Conservation (phyloP, 1,140 invertebrate genomes). For the Scaptomyza montana region DNA sequence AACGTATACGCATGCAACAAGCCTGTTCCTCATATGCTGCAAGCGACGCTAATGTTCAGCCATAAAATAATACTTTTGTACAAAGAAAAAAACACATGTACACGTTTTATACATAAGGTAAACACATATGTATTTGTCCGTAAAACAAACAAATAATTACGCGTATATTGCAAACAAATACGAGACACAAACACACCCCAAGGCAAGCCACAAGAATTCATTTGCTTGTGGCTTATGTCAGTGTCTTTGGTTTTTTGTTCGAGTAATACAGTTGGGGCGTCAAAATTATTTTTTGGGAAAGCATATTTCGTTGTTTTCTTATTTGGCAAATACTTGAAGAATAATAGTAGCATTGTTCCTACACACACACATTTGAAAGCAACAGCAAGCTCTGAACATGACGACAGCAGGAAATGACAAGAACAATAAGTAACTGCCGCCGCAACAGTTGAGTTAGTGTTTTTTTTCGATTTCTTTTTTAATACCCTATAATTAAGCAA, state of each 20-base stretch:
- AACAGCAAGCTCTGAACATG: neutral
- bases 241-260: slow-evolving; percentile 10
- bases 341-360: slow-evolving; percentile 1
- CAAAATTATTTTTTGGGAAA: slow-evolving; percentile 46
- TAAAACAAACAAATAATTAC: slow-evolving; percentile 41
- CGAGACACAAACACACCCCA: slow-evolving; percentile 22
- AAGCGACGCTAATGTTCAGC: slow-evolving; percentile 54
- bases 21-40: slow-evolving; percentile 68
- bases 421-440: neutral
- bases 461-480: neutral
- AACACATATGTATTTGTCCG: neutral
- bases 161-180: slow-evolving; percentile 50
- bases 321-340: slow-evolving; percentile 63
- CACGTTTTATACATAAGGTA: slow-evolving; percentile 1
- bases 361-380: neutral
- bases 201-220: slow-evolving; percentile 62
- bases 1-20: slow-evolving; percentile 28
- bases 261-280: slow-evolving; percentile 42
- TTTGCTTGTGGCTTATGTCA: slow-evolving; percentile 23
- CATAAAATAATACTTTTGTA: slow-evolving; percentile 26
- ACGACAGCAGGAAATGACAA: slow-evolving; percentile 2
- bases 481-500: neutral
- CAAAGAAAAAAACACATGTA: slow-evolving; percentile 9
- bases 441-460: neutral
- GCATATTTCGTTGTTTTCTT: slow-evolving; percentile 32